Evolutionary conservation across 2,113 vertebrate genomes (phyloP).

Genomic region (Mus pahari): DNA sequence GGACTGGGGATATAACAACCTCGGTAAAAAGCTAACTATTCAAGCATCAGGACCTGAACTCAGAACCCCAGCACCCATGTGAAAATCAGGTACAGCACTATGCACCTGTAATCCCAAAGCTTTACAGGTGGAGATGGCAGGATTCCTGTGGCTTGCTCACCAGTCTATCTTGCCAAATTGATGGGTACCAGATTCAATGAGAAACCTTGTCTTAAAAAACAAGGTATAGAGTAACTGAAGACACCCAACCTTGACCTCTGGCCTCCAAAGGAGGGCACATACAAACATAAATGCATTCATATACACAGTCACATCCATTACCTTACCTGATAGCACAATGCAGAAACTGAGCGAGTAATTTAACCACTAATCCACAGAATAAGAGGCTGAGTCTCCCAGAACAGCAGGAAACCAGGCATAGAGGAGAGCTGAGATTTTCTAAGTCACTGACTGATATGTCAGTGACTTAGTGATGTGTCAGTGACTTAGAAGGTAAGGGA

Average conservation of each 20-base stretch:
- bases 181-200: neutral
- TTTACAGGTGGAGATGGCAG: neutral
- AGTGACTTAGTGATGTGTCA: neutral
- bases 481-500: neutral
- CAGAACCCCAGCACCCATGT: neutral
- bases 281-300: neutral
- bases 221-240: neutral
- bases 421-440: neutral
- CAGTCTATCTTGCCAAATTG: neutral
- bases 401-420: neutral
- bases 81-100: neutral
- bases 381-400: neutral
- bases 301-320: neutral
- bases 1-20: too few relatives aligned
- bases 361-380: neutral
- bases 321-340: neutral
- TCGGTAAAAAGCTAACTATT: neutral
- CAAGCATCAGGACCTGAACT: neutral
- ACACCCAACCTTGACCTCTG: neutral
- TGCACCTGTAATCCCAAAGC: neutral
- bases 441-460: neutral
- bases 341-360: neutral
- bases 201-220: neutral
- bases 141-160: too few relatives aligned
- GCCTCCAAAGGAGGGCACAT: neutral